Conservation (phyloP, 2,797 vertebrate species). For the Pagetopsis macropterus region DNA sequence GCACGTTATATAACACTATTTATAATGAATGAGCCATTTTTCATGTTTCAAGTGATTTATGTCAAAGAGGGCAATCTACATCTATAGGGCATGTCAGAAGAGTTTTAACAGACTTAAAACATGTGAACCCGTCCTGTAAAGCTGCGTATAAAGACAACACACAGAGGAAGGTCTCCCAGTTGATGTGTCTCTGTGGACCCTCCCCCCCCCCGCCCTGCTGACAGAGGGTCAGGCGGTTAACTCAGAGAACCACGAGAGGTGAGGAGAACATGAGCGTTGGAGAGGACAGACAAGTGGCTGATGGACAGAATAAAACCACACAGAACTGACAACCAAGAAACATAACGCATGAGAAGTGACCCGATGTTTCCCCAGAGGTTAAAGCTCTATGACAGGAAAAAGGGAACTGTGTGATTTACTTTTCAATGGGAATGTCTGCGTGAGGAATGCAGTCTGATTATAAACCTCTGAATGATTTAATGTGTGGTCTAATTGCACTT, state of each 20-base stretch:
- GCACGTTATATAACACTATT: too few species aligned
- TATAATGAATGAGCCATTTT: not conserved
- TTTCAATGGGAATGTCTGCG: constrained; percentile 78
- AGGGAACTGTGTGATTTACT: constrained; percentile 19
- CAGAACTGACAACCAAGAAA: constrained; percentile 2
- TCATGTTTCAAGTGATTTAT: too few species aligned
- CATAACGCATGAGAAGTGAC: constrained; percentile 21
- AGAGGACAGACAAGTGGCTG: not conserved
- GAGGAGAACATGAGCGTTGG: not conserved
- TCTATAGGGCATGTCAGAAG: not conserved
- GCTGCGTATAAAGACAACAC: constrained; percentile 8
- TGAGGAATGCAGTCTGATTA: constrained; percentile 67
- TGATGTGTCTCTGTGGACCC: not conserved
- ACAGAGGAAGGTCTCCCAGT: not conserved
- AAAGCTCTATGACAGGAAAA: constrained; percentile 11
- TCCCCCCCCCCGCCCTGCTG: not conserved
- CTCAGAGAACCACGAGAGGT: not conserved
- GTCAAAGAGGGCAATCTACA: too few species aligned
- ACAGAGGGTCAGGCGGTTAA: constrained; percentile 1
- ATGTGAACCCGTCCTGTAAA: constrained; percentile 26
- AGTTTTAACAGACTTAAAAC: constrained; percentile 1
- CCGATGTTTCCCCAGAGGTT: constrained; percentile 24
- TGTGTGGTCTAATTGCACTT: constrained; percentile 87
- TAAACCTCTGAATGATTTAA: constrained; percentile 58
- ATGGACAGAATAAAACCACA: constrained; percentile 14